Conservation (phyloP, 2,888 invertebrate genomes). For the Cristatella mucedo region DNA sequence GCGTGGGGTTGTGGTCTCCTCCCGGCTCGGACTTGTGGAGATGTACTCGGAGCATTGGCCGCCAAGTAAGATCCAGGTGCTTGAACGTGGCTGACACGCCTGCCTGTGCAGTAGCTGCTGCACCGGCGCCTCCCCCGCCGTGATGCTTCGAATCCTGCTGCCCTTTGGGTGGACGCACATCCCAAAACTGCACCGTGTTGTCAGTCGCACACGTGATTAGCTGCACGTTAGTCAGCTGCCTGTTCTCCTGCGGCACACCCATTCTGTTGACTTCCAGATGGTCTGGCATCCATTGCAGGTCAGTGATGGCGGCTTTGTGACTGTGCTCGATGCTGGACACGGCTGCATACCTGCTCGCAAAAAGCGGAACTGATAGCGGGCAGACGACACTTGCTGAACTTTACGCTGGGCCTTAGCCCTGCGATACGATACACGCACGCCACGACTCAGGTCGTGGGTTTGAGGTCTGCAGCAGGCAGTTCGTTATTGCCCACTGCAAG, state of each 20-base stretch:
- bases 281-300: constrained; percentile 37
- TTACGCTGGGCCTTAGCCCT: no score
- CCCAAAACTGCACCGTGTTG: constrained; percentile 33
- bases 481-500: no score
- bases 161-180: constrained; percentile 30
- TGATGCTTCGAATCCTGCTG: constrained; percentile 7
- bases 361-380: no score
- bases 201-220: constrained; percentile 36
- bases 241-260: constrained; percentile 35
- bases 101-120: constrained; percentile 9
- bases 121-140: constrained; percentile 2
- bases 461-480: no score
- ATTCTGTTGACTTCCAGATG: constrained; percentile 36
- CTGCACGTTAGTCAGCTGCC: constrained; percentile 19
- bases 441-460: no score
- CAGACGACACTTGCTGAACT: no score
- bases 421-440: no score
- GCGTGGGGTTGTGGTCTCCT: constrained; percentile 34
- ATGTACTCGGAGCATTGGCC: constrained; percentile 31
- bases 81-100: constrained; percentile 34
- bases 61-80: constrained; percentile 36
- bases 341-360: constrained; percentile 30
- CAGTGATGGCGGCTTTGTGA: constrained; percentile 34
- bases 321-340: constrained; percentile 37
- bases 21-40: constrained; percentile 36